phyloP scores from a whole-genome alignment of 2,888 invertebrate genomes.

The Drosophila gaucha region DNA sequence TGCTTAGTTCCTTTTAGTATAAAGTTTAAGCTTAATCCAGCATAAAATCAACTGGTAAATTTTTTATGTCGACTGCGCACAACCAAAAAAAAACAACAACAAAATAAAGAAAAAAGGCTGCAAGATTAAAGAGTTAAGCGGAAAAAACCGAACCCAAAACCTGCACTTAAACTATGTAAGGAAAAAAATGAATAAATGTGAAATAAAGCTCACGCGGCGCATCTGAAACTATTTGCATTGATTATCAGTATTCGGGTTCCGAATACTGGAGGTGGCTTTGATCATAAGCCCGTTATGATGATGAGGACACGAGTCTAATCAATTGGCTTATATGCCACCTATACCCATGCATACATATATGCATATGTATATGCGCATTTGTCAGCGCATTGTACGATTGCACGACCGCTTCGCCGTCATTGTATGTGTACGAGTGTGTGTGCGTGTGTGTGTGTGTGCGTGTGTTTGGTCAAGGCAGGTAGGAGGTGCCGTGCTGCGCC shows the following conservation, averaged over 20 bases:
- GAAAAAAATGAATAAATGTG: slow-evolving; percentile 29
- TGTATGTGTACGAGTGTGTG: neutral
- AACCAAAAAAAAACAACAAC: slow-evolving; percentile 39
- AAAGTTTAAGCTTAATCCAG: slow-evolving; percentile 82
- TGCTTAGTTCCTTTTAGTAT: slow-evolving; percentile 82
- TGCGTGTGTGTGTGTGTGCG: neutral
- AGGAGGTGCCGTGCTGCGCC: slow-evolving; percentile 38
- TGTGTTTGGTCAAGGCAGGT: slow-evolving; percentile 53
- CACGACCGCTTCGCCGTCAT: slow-evolving; percentile 2
- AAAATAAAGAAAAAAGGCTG: slow-evolving; percentile 39
- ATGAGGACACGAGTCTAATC: slow-evolving; percentile 41
- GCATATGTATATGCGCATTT: slow-evolving; percentile 21
- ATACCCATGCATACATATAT: neutral
- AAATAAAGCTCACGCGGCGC: slow-evolving; percentile 42
- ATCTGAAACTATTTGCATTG: slow-evolving; percentile 56
- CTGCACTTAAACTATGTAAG: neutral
- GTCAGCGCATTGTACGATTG: slow-evolving; percentile 16
- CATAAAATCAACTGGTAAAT: slow-evolving; percentile 81
- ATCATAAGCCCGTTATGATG: slow-evolving; percentile 62
- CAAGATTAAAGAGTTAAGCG: slow-evolving; percentile 78
- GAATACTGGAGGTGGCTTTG: slow-evolving; percentile 14
- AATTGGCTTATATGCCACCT: slow-evolving; percentile 46
- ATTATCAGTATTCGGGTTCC: slow-evolving; percentile 43
- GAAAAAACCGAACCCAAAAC: slow-evolving; percentile 10
- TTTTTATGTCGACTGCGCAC: slow-evolving; percentile 68